Conservation (phyloP, 1,140 invertebrate genomes). For the Papilio polytes region DNA sequence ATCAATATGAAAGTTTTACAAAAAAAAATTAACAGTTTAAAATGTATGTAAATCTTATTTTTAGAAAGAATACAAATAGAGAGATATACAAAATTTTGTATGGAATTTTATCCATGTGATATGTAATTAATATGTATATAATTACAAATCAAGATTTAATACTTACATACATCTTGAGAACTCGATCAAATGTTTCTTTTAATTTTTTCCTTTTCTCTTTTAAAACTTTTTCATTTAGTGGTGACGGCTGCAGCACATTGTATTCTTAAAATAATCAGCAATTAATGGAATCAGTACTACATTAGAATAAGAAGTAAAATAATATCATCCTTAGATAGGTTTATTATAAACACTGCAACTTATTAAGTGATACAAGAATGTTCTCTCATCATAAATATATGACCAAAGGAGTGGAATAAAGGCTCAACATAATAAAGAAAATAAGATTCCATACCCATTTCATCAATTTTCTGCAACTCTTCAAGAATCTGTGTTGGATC, state of each 20-base stretch:
- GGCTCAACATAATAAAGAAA: too few relatives aligned
- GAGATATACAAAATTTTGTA: too few relatives aligned
- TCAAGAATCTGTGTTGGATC: constrained; percentile 97
- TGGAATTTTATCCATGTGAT: too few relatives aligned
- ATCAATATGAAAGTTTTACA: too few relatives aligned
- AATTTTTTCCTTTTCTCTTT: constrained; percentile 98
- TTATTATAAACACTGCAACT: too few relatives aligned
- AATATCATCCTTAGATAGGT: too few relatives aligned
- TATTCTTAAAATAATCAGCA: constrained; percentile 89
- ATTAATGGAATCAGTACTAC: not conserved
- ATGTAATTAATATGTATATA: too few relatives aligned
- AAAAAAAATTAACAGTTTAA: too few relatives aligned
- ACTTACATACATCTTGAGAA: constrained; percentile 98
- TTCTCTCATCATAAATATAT: not conserved
- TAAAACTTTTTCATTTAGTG: constrained; percentile 97
- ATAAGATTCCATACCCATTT: constrained; percentile 90
- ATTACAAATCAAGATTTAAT: too few relatives aligned
- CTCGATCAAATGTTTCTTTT: constrained; percentile 96
- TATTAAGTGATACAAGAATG: too few relatives aligned
- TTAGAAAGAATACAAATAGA: too few relatives aligned
- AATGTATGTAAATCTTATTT: too few relatives aligned
- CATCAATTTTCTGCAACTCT: constrained; percentile 99
- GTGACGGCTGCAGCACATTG: constrained; percentile 96
- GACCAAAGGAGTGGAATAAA: not conserved
- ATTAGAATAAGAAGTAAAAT: not conserved